Conservation (phyloP, 2,113 vertebrate genomes). For the Sprattus sprattus region DNA sequence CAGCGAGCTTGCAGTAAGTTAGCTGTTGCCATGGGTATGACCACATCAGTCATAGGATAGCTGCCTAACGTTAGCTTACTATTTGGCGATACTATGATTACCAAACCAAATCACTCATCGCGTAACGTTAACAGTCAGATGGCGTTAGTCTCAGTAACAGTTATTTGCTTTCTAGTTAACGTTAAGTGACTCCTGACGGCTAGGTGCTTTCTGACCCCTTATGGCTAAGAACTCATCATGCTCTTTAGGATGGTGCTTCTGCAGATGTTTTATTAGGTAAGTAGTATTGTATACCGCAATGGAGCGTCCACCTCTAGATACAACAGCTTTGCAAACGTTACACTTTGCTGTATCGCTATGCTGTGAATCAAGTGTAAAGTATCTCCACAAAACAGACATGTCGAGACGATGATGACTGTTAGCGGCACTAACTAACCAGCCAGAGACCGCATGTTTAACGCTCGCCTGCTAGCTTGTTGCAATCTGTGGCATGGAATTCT, state of each 20-base stretch:
- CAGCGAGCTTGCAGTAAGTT: neutral
- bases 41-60: neutral
- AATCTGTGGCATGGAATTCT: too few species aligned
- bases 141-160: too few species aligned
- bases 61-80: neutral
- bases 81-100: neutral
- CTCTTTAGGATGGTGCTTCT: neutral
- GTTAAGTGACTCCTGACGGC: too few species aligned
- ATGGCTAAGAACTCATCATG: neutral
- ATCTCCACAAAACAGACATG: too few species aligned
- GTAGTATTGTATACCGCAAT: neutral
- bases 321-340: neutral
- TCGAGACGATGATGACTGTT: too few species aligned
- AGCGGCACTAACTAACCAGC: too few species aligned
- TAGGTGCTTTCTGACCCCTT: too few species aligned
- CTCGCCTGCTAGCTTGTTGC: too few species aligned
- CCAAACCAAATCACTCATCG: neutral
- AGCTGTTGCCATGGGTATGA: constrained; percentile 7
- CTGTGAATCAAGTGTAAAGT: too few species aligned
- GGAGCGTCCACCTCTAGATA: constrained; percentile 12
- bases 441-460: too few species aligned
- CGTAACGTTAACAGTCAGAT: neutral
- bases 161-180: too few species aligned
- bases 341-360: too few species aligned
- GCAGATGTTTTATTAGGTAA: neutral